phyloP scores from a whole-genome alignment of 2,797 vertebrate species.

The Hydrophis major region DNA sequence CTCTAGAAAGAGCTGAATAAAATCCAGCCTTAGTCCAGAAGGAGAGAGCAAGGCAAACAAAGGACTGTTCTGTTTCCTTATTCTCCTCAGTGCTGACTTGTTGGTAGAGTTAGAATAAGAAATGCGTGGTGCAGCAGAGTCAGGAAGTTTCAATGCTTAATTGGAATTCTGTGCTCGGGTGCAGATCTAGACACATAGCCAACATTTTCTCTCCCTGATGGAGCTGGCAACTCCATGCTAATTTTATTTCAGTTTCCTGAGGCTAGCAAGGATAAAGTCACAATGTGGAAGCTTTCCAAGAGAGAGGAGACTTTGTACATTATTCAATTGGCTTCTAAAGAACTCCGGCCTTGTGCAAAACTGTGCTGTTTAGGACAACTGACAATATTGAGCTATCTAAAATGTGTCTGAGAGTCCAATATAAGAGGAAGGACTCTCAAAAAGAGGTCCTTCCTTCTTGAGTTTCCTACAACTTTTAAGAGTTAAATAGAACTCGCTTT shows the following conservation, averaged over 20 bases:
- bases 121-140: no score
- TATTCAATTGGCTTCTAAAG: not conserved
- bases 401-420: not conserved
- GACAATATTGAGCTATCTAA: not conserved
- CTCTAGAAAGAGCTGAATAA: not conserved
- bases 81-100: not conserved
- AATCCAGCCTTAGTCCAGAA: not conserved
- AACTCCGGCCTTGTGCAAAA: not conserved
- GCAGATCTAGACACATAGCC: no score
- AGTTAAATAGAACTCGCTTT: not conserved
- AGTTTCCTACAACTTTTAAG: not conserved
- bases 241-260: not conserved
- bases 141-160: not conserved
- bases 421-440: not conserved
- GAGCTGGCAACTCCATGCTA: not conserved
- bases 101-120: no score
- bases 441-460: not conserved
- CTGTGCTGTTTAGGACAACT: not conserved
- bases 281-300: no score
- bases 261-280: not conserved
- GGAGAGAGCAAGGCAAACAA: not conserved
- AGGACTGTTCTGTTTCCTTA: not conserved
- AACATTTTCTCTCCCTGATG: not conserved
- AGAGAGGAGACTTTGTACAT: no score
- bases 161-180: not conserved